phyloP scores from a whole-genome alignment of 2,113 vertebrate species.

The Hyaena hyaena region DNA sequence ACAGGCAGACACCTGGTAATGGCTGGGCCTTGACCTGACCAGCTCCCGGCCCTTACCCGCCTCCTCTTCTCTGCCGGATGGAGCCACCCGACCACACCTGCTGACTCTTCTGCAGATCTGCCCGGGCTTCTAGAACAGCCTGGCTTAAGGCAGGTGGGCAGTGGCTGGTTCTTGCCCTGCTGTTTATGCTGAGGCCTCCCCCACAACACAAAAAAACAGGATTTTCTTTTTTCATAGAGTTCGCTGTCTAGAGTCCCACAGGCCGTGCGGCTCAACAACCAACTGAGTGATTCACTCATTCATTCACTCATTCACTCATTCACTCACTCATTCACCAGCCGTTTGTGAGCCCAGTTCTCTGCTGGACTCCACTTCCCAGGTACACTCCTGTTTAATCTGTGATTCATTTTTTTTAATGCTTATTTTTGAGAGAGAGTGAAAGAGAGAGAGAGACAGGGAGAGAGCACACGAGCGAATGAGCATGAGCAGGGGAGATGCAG shows the following conservation, averaged over 20 bases:
- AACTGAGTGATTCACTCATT: neutral
- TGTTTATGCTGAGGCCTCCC: neutral
- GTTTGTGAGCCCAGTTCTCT: neutral
- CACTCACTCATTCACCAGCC: neutral
- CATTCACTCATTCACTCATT: neutral
- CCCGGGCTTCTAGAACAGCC: neutral
- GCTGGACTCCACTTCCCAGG: too few relatives aligned
- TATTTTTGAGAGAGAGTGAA: too few relatives aligned
- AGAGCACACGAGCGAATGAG: too few relatives aligned
- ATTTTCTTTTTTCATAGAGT: neutral
- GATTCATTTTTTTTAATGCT: too few relatives aligned
- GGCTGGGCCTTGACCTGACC: neutral
- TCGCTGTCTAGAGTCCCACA: neutral
- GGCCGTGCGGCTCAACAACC: neutral
- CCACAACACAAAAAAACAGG: neutral
- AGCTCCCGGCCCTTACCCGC: neutral
- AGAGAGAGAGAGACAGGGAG: too few relatives aligned
- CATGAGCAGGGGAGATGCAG: too few relatives aligned
- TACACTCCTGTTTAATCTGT: too few relatives aligned
- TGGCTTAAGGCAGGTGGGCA: neutral
- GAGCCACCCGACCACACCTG: too few relatives aligned
- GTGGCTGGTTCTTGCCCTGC: neutral
- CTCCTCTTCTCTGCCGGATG: neutral
- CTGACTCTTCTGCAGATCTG: neutral
- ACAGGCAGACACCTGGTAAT: neutral